Evolutionary conservation across 2,888 invertebrate genomes (phyloP).

Genomic region (Lepeophtheirus nordmannii): DNA sequence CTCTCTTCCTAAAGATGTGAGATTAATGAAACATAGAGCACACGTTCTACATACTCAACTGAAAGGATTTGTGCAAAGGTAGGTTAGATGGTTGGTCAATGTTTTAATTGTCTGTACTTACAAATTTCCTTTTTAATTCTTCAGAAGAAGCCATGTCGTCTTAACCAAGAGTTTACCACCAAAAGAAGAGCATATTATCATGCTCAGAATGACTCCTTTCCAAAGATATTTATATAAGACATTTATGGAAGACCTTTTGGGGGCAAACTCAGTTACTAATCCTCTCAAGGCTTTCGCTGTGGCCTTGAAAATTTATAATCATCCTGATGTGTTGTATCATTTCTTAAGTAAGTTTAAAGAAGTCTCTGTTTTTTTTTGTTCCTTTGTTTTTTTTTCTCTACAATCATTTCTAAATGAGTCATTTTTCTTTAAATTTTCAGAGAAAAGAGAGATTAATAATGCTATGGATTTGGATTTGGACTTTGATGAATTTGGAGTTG

Average conservation of each 20-base stretch:
- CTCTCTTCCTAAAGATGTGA: constrained; percentile 80
- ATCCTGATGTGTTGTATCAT: constrained; percentile 77
- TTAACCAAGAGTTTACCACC: constrained; percentile 78
- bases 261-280: constrained; percentile 72
- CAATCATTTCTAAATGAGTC: background rate
- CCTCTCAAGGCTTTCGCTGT: constrained; percentile 95
- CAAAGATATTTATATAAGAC: constrained; percentile 78
- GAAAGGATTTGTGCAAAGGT: constrained; percentile 88
- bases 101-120: background rate
- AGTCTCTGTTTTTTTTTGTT: constrained; percentile 3
- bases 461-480: constrained; percentile 52
- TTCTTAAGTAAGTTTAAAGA: constrained; percentile 55
- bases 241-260: constrained; percentile 64
- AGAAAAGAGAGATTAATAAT: background rate
- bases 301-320: constrained; percentile 88
- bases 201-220: constrained; percentile 72
- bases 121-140: constrained; percentile 27
- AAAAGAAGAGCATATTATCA: constrained; percentile 83
- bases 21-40: constrained; percentile 83
- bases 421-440: background rate
- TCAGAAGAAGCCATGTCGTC: constrained; percentile 74
- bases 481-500: constrained; percentile 56
- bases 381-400: background rate
- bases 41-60: constrained; percentile 87
- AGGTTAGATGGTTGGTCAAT: constrained; percentile 26